These are phyloP conservation scores for Hymenochirus boettgeri DNA, from an alignment of 2,113 vertebrate genomes.

Conservation along the genomic window DNA sequence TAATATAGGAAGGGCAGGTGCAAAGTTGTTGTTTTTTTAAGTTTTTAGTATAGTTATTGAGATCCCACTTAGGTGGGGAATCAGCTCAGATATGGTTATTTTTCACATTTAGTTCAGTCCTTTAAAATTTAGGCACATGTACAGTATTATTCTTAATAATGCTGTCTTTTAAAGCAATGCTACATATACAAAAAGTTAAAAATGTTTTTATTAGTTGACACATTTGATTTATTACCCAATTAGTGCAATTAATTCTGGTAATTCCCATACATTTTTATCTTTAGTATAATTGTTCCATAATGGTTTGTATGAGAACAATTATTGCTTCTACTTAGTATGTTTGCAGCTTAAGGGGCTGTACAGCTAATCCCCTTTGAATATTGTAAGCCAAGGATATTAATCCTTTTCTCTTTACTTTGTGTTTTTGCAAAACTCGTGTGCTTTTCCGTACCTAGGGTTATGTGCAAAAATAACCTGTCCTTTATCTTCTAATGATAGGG, in stretches of 20 bases:
- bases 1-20: too few relatives aligned
- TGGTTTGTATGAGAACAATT: not conserved
- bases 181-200: not conserved
- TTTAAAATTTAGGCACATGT: too few relatives aligned
- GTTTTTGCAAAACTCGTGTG: slow-evolving; percentile 1
- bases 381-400: slow-evolving; percentile 1
- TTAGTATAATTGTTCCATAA: slow-evolving; percentile 6
- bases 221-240: not conserved
- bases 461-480: not conserved
- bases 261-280: not conserved
- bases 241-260: not conserved
- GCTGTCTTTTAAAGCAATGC: too few relatives aligned
- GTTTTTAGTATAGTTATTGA: too few relatives aligned
- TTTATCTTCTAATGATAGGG: slow-evolving; percentile 1
- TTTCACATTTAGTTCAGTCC: too few relatives aligned
- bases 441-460: slow-evolving; percentile 1
- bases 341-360: not conserved
- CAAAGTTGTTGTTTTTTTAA: too few relatives aligned
- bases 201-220: not conserved
- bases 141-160: too few relatives aligned
- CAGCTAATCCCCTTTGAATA: not conserved
- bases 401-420: slow-evolving; percentile 4
- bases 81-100: too few relatives aligned
- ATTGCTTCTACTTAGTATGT: slow-evolving; percentile 1
- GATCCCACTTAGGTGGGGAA: too few relatives aligned